Evolutionary conservation across 2,888 invertebrate genomes (phyloP).

Genomic region (Synanthedon vespiformis): DNA sequence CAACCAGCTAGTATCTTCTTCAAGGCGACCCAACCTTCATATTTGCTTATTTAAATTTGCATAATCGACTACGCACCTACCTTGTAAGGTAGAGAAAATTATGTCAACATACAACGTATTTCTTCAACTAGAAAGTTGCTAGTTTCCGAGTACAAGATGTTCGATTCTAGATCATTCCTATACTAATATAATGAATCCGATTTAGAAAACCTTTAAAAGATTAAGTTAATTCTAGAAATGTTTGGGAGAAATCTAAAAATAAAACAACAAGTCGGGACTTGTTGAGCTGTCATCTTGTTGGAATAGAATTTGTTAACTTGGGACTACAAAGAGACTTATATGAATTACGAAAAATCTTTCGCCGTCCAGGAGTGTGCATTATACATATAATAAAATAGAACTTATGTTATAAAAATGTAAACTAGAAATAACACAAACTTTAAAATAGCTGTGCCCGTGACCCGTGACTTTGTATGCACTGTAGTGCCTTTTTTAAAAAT

Average conservation of each 20-base stretch:
- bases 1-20: conserved; percentile 46
- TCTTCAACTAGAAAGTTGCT: neutral
- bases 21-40: conserved; percentile 24
- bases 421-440: too few relatives aligned
- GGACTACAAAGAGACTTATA: neutral
- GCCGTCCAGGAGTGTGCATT: too few relatives aligned
- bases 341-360: neutral
- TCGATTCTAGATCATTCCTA: neutral
- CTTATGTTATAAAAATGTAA: too few relatives aligned
- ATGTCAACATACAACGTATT: conserved; percentile 6
- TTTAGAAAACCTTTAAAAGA: too few relatives aligned
- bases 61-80: conserved; percentile 17
- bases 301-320: too few relatives aligned
- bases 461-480: neutral
- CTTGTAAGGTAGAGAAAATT: conserved; percentile 14
- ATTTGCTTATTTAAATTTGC: conserved; percentile 30
- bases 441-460: neutral
- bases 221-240: neutral
- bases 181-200: too few relatives aligned
- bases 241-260: neutral
- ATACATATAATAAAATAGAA: too few relatives aligned
- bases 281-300: neutral
- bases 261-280: neutral
- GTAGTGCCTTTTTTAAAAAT: neutral
- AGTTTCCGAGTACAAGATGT: neutral